Evolutionary conservation across 2,113 vertebrate species (phyloP).

Genomic region (Thalassarche chlororhynchos): DNA sequence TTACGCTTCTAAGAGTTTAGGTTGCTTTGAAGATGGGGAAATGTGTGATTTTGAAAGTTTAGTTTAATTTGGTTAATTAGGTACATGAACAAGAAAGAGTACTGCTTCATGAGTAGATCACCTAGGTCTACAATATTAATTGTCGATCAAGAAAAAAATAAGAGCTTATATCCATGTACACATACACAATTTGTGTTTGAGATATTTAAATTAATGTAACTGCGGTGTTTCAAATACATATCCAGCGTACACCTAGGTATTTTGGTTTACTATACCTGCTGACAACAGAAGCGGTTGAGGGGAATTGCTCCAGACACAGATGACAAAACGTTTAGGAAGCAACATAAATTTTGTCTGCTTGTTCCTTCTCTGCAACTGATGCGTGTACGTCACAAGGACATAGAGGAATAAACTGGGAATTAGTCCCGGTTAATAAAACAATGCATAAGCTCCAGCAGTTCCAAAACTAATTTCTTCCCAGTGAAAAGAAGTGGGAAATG

Average conservation of each 20-base stretch:
- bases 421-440: constrained; percentile 3
- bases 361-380: not conserved
- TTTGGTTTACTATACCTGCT: not conserved
- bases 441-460: not conserved
- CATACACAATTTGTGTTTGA: not conserved
- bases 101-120: not conserved
- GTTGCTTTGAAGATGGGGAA: not conserved
- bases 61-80: not conserved
- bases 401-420: constrained; percentile 7
- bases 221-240: not conserved
- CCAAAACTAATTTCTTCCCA: constrained; percentile 13
- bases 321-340: not conserved
- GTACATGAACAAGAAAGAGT: not conserved
- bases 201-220: not conserved
- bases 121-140: not conserved
- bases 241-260: not conserved
- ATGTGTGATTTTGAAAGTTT: not conserved
- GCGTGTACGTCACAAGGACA: not conserved
- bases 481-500: not conserved
- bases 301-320: not conserved
- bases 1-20: not conserved
- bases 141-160: not conserved
- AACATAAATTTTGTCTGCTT: not conserved
- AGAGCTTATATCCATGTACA: not conserved
- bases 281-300: not conserved